A percentile compares a stretch with the other conserved stretches of the same genome.
Conservation (phyloP, 2,888 invertebrate genomes). For the Ligdia adustata region DNA sequence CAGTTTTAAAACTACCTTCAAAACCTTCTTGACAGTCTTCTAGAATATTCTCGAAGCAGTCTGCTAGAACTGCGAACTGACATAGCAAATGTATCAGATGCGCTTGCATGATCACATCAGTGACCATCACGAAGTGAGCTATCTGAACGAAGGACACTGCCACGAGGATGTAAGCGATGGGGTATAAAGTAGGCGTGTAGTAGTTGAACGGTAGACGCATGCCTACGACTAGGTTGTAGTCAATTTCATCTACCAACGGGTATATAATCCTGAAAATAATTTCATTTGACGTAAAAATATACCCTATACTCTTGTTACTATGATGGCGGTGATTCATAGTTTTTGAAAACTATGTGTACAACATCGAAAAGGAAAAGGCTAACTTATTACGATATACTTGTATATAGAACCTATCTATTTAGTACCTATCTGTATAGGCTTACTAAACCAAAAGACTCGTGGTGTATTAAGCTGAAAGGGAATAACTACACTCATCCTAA, state of each 20-base stretch:
- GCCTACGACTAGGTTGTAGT: slow-evolving; percentile 63
- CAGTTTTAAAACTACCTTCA: no score
- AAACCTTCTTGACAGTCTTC: slow-evolving; percentile 50
- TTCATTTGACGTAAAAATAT: not conserved
- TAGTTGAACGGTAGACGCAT: slow-evolving; percentile 58
- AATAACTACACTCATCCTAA: no score
- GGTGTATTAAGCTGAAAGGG: no score
- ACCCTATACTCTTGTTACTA: no score
- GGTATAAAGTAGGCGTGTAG: slow-evolving; percentile 46
- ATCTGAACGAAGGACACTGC: slow-evolving; percentile 54
- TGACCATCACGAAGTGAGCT: slow-evolving; percentile 66
- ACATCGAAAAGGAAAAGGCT: no score
- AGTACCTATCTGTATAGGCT: no score
- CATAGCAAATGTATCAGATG: slow-evolving; percentile 67
- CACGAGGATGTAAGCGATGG: slow-evolving; percentile 48
- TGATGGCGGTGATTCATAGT: no score
- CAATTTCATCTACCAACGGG: slow-evolving; percentile 64
- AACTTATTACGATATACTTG: no score
- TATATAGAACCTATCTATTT: no score
- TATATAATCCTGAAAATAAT: slow-evolving; percentile 58
- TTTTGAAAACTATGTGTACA: no score
- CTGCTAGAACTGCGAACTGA: slow-evolving; percentile 59
- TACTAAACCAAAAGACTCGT: no score
- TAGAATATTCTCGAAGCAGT: slow-evolving; percentile 64
- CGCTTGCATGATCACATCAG: slow-evolving; percentile 63